Conservation (phyloP, 1,140 invertebrate species). For the Heliconius congener region DNA sequence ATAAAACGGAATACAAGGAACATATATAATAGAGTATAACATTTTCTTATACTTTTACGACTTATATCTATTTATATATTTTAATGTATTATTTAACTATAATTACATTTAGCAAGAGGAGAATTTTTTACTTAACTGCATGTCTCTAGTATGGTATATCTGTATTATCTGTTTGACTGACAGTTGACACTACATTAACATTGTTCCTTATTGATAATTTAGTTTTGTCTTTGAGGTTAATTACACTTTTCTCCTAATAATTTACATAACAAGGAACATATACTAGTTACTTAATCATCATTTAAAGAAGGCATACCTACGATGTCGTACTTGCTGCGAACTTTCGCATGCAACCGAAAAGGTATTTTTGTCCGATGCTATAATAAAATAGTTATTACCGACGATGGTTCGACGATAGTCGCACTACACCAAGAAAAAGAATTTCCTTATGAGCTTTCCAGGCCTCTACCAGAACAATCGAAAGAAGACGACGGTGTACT, state of each 20-base stretch:
- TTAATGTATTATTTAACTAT: too few relatives aligned
- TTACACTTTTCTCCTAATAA: neutral
- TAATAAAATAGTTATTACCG: constrained; percentile 84
- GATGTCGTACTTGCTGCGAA: constrained; percentile 56
- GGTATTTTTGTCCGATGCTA: constrained; percentile 53
- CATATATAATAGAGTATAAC: too few relatives aligned
- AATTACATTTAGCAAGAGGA: too few relatives aligned
- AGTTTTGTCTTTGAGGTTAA: neutral
- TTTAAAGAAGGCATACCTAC: constrained; percentile 15
- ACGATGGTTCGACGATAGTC: constrained; percentile 89
- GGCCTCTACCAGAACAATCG: constrained; percentile 84
- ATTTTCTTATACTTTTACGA: too few relatives aligned
- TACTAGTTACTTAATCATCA: too few relatives aligned
- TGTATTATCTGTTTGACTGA: too few relatives aligned
- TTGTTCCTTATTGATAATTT: neutral
- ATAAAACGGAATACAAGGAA: too few relatives aligned
- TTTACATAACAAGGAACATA: too few relatives aligned
- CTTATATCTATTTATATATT: too few relatives aligned
- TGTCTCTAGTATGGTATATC: too few relatives aligned
- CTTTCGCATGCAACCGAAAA: constrained; percentile 32
- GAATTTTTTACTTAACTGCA: too few relatives aligned
- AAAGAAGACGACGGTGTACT: constrained; percentile 80
- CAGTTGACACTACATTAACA: too few relatives aligned
- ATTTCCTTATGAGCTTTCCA: constrained; percentile 92
- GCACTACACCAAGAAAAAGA: constrained; percentile 92